A percentile compares a stretch with the other conserved stretches of the same genome.
Conservation (phyloP, 2,113 vertebrate genomes). For the Strigops habroptila region DNA sequence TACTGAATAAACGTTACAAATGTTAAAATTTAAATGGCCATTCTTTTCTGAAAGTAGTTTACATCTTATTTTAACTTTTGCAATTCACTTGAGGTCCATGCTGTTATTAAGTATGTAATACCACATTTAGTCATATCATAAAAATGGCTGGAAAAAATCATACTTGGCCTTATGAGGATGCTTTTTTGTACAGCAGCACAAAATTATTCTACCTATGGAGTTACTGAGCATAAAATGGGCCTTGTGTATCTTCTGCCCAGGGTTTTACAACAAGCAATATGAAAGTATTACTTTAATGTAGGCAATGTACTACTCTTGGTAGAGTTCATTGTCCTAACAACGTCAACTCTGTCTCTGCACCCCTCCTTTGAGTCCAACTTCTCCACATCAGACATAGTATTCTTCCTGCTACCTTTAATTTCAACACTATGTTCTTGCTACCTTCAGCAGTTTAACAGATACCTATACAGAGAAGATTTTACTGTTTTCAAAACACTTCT, state of each 20-base stretch:
- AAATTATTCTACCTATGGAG: background rate
- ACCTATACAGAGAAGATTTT: background rate
- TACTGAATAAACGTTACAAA: background rate
- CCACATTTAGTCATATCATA: background rate
- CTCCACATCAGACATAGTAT: background rate
- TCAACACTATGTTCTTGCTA: background rate
- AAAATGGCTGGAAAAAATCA: accelerated
- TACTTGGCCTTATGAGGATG: background rate
- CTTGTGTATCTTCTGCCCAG: background rate
- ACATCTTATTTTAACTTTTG: background rate
- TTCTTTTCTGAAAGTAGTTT: background rate
- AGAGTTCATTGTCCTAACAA: background rate
- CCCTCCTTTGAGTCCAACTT: background rate
- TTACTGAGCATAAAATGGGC: background rate
- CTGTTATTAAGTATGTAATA: background rate
- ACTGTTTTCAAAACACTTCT: background rate
- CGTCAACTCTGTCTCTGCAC: background rate
- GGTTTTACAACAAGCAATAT: background rate
- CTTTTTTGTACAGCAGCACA: background rate
- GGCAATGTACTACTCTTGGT: background rate
- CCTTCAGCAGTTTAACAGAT: background rate
- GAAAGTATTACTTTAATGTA: background rate
- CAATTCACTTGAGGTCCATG: background rate
- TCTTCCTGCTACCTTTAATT: background rate
- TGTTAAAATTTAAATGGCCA: background rate